Evolutionary conservation across 2,797 vertebrate species (phyloP), one percentile per base, ranked within the genome.

Genomic region (Gymnodraco acuticeps): DNA sequence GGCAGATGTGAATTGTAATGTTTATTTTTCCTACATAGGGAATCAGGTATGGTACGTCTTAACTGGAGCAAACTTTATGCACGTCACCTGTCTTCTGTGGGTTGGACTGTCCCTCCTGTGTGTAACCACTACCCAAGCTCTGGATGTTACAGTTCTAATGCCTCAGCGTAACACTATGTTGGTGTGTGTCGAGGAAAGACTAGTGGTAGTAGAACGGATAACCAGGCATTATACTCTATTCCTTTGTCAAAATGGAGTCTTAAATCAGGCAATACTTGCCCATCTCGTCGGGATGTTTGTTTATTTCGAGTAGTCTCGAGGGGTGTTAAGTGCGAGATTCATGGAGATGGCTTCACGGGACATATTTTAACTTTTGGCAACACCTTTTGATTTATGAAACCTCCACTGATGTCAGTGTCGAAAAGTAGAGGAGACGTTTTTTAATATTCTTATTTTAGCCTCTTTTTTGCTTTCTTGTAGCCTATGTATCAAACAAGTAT

Each of bases 401-500:
- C 92, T 94, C 95, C 90, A 92, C 92, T 94, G 94, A 95, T 99
- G 96, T 95, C 94, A 96, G 94, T 93, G 93, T 95, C 74, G 92
- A 94, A 95, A 87, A 95, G 95, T 96, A 93, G 94, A 95, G 92
- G 91, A 95, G 91, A 89, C 88, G 87, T 93, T 91, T 94, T 80
- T 64, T 16, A 54, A 69, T 9, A 76, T 94, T 93, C 92, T 82
- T 96, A 94, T 94, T 96, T 96, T 95, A 94, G 91, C 94, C 94
- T 96, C 95, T 12, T 61, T 12, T 61, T 38, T 38, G n/a, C 95
- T 93, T 94, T 94, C 93, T 84, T 33, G 82, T 88, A 89, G 90
- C 89, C 69, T 95, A 96, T 95, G 95, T 93, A 96, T 93, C 86
- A 92, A 90, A 92, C 94, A 95, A 91, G 96, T 97, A 97, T 95